Evolutionary conservation across 2,113 vertebrate species (phyloP).

Genomic region (Eclectus roratus): DNA sequence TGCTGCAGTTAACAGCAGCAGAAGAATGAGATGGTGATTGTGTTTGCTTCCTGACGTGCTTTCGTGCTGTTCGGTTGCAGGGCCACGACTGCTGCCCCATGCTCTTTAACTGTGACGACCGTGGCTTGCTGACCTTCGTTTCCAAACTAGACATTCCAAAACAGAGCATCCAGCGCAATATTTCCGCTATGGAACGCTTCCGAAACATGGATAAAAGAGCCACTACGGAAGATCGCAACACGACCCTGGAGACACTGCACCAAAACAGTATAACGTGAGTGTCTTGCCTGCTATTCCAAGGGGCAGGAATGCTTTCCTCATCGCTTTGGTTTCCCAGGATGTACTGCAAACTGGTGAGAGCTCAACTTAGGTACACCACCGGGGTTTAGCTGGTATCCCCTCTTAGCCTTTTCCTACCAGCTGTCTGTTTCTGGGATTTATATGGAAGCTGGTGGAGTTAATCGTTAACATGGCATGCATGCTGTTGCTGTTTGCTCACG

Average conservation of each 20-base stretch:
- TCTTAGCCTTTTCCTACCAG: background rate
- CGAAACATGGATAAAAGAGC: slow-evolving; percentile 99
- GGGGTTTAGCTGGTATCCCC: background rate
- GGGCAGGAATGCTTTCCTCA: background rate
- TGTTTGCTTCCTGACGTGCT: background rate
- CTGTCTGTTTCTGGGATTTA: background rate
- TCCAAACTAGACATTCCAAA: slow-evolving; percentile 98
- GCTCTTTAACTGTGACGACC: slow-evolving; percentile 95
- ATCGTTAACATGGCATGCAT: background rate
- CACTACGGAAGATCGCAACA: slow-evolving; percentile 95
- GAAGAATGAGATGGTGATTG: background rate
- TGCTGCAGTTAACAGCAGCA: background rate
- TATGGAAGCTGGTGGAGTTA: background rate
- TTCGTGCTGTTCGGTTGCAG: slow-evolving; percentile 62
- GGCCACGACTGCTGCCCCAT: slow-evolving; percentile 99
- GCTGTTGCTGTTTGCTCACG: background rate
- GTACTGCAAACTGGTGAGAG: background rate
- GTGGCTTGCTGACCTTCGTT: slow-evolving; percentile 88
- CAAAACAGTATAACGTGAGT: slow-evolving; percentile 99
- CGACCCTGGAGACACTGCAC: slow-evolving; percentile 94
- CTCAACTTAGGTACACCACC: background rate
- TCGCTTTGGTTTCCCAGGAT: background rate
- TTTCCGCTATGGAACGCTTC: slow-evolving; percentile 99
- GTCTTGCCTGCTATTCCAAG: rapidly evolving
- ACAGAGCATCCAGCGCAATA: slow-evolving; percentile 97